Evolutionary conservation across 2,888 invertebrate species (phyloP), one percentile per base, ranked within the genome.

Genomic region (Troglohyphantes excavatus): DNA sequence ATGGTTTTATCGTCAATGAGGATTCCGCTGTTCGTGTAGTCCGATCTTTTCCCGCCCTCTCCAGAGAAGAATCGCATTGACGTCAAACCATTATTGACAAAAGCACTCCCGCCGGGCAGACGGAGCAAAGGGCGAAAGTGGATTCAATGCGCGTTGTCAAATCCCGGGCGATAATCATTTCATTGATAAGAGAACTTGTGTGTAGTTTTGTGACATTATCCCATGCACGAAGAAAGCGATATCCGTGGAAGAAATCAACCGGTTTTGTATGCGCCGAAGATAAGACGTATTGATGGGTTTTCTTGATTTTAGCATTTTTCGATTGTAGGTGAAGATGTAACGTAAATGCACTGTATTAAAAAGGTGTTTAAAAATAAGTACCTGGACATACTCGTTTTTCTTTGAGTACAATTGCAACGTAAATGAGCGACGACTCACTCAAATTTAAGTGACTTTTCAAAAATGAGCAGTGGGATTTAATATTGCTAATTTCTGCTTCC

Each of bases 11-110:
- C n/a, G n/a, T n/a, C n/a, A n/a, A n/a, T n/a, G n/a, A n/a, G n/a
- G n/a, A n/a, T n/a, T n/a, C n/a, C n/a, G n/a, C n/a, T n/a, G n/a
- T n/a, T n/a, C n/a, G n/a, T n/a, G n/a, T n/a, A n/a, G n/a, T n/a
- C n/a, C n/a, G n/a, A n/a, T 39, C 9, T 39, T n/a, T 13, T 39
- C 39, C 39, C 39, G 39, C 53, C 53, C 53, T n/a, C 53, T 53
- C 53, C n/a, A n/a, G 53, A n/a, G 53, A 53, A 61, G 68, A 26
- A 61, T 27, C 63, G 23, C 59, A 68, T 82, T 89, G 88, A 89
- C 88, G 88, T 89, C 88, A 89, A 89, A 89, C 59, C 53, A 33
- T 76, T 89, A 82, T 89, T 89, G 88, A 89, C 82, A 39, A 75
- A 81, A 27, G 73, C 67, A 59, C 81, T 81, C 75, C 43, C 29